A percentile compares a stretch with the other conserved stretches of the same genome.
Evolutionary conservation across 2,113 vertebrate species (phyloP).

Genomic region (Pituophis catenifer): DNA sequence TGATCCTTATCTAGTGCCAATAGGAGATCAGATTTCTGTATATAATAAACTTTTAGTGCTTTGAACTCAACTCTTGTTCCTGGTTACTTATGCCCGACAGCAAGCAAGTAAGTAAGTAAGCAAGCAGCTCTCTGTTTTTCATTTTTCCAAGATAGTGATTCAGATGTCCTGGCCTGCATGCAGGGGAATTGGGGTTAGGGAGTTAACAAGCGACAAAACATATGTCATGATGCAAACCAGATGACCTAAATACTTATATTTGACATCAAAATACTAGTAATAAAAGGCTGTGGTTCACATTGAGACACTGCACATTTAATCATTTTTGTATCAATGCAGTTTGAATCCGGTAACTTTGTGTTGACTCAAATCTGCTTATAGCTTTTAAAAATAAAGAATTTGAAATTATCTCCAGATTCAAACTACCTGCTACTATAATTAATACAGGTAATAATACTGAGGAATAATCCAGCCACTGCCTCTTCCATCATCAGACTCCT

Average conservation of each 20-base stretch:
- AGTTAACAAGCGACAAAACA: neutral
- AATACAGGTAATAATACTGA: neutral
- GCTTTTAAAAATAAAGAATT: neutral
- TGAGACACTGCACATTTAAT: neutral
- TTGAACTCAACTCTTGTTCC: neutral
- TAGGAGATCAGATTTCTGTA: neutral
- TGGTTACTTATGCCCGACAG: neutral
- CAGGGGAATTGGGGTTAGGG: neutral
- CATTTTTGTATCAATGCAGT: neutral
- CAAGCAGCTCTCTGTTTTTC: neutral
- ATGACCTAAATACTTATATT: neutral
- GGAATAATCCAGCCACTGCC: neutral
- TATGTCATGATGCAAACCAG: neutral
- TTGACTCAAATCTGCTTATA: neutral
- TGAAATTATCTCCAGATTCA: neutral
- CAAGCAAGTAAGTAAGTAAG: neutral
- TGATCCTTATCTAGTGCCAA: neutral
- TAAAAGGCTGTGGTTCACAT: neutral
- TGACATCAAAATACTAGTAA: neutral
- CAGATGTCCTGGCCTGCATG: neutral
- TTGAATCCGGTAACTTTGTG: neutral
- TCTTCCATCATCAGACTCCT: neutral
- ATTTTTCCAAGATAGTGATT: neutral
- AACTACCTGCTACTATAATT: neutral
- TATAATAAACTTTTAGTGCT: neutral